Evolutionary conservation across 1,140 invertebrate genomes (phyloP), one percentile per base, ranked within the genome.

Genomic region (Lepidurus couesii): DNA sequence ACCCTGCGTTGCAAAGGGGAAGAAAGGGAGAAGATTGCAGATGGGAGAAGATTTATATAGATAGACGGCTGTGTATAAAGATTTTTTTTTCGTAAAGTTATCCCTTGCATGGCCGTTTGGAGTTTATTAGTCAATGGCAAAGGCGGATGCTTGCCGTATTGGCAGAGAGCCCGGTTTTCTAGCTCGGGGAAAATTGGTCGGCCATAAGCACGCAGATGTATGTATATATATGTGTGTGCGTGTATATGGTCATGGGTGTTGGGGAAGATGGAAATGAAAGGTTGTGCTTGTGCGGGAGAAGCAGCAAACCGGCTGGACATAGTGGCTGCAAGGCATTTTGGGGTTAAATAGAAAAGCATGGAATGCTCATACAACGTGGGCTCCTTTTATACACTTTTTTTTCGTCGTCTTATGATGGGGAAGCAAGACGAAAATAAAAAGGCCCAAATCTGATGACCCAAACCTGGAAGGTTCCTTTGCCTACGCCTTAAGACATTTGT

Each of bases 221-320:
- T 13, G 21, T 65, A 13, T 65, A 21, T 47, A 47, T 47, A 47
- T 47, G 45, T 47, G 4, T 47, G 16, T 47, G 45, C 45, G 16
- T 47, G 10, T 21, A 65, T 65, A 65, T 65, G 53, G 53, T 65
- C 53, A 65, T 65, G 53, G 53, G 53, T 65, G 53, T 65, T 65
- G 53, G 53, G 53, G 53, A 65, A 16, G 53, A 65, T 65, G 53
- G 53, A 65, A 65, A 65, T 21, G 53, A 65, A 65, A 65, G 53
- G 53, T 65, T 65, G 53, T 65, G 53, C 53, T 65, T n/a, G 21
- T 21, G 53, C 16, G 53, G 53, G 21, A 65, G 53, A 65, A 65
- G 53, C 21, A 65, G 5, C 53, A 65, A 65, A 65, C 53, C 53
- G 53, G 53, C 53, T 65, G 53, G 53, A 65, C 53, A 65, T 65